These are phyloP conservation scores for Leuciscus waleckii DNA, from an alignment of 2,797 vertebrate species.

Conservation along the genomic window DNA sequence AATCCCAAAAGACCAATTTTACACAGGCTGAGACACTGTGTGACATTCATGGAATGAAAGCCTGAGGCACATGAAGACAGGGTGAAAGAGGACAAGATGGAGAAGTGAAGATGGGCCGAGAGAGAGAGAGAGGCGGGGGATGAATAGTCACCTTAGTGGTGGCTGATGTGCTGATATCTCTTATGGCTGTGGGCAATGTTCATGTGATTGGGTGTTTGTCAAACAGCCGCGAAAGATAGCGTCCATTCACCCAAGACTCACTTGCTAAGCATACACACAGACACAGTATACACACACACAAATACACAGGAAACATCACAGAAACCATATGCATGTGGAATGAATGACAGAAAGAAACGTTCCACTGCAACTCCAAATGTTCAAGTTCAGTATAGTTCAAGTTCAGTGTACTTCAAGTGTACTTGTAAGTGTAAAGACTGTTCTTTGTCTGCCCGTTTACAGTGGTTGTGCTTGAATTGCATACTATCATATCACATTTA, in stretches of 20 bases:
- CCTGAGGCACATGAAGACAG: conserved; percentile 54
- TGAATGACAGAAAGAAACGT: not conserved
- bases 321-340: not conserved
- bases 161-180: conserved; percentile 75
- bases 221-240: conserved; percentile 80
- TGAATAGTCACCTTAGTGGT: conserved; percentile 78
- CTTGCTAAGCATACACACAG: conserved; percentile 21
- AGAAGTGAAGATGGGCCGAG: conserved; percentile 52
- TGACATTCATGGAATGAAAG: conserved; percentile 79
- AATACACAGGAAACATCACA: not conserved
- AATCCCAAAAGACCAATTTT: conserved; percentile 75
- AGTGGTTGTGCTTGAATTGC: not conserved
- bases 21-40: conserved; percentile 81
- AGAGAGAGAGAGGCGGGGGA: conserved; percentile 50
- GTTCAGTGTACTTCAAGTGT: conserved; percentile 11
- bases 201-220: conserved; percentile 77
- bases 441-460: not conserved
- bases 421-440: not conserved
- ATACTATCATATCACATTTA: not conserved
- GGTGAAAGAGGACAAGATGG: conserved; percentile 36
- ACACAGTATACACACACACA: conserved; percentile 14
- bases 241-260: conserved; percentile 77
- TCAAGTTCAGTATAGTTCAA: conserved; percentile 5
- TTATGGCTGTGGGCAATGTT: conserved; percentile 70
- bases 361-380: not conserved